Base-by-base conservation (phyloP, 1,140 invertebrate genomes). In the Drosophila nigromelanica region DNA sequence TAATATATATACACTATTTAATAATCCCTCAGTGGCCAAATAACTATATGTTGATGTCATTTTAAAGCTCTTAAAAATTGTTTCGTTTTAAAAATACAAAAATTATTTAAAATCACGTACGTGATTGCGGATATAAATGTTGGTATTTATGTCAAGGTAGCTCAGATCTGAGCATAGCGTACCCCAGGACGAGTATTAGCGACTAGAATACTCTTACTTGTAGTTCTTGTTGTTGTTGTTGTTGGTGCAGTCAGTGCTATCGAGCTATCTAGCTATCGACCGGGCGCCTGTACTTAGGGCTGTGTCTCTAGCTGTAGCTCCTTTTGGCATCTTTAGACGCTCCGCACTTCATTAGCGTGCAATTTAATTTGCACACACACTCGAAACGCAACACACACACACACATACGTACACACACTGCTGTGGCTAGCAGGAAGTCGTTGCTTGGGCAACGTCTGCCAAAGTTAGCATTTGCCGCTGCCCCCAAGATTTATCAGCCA, bases 321-420 rank as follows among this genome's bases (percentile, higher is more conserved):
- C 47, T 27, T 39, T 48, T 61, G 45, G 15, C 11, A n/a, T 50
- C 8, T 39, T 18, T 40, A 37, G 8, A 12, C 59, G 52, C 45
- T 47, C 56, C 73, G 47, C 48, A 87, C 83, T 87, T 87, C 85
- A 89, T 89, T 89, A 89, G 80, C 85, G 83, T 80, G 80, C 80
- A 89, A 89, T 87, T 87, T 81, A 82, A 87, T 89, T 89, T 89
- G 83, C 76, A 89, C 83, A 87, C 81, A 85, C 76, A 78, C 77
- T 83, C 54, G 51, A 75, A 35, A 58, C 58, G 47, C 70, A 42
- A 56, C 18, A 54, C 52, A 59, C 27, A 33, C 45, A 37, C 55
- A 37, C 42, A 68, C 56, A 55, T 11, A 24, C 12, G 15, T 27
- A 50, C 24, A 42, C 58, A 47, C 30, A 47, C 37, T 55, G 33